Conservation (phyloP, 2,113 vertebrate genomes). For the Psilopsiagon aymara region DNA sequence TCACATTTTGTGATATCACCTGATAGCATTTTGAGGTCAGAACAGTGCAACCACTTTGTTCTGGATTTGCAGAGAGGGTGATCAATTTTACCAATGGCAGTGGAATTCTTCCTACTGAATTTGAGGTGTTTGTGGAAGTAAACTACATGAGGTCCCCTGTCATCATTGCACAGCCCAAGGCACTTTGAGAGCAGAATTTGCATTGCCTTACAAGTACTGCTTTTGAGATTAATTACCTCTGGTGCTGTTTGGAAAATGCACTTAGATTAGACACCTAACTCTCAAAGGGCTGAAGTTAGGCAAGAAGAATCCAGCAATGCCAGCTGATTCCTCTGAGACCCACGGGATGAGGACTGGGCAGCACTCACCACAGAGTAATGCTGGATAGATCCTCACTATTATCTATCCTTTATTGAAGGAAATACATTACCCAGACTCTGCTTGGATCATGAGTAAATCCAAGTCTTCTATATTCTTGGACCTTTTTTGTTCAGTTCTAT, state of each 20-base stretch:
- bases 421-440: not conserved
- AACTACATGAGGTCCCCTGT: not conserved
- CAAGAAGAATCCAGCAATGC: not conserved
- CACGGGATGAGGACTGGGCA: not conserved
- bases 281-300: not conserved
- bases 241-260: not conserved
- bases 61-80: not conserved
- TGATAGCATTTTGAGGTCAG: not conserved
- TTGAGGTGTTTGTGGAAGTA: not conserved
- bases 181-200: not conserved
- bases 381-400: not conserved
- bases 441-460: not conserved
- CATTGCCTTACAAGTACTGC: not conserved
- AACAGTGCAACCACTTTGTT: not conserved
- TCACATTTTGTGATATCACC: not conserved
- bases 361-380: not conserved
- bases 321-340: not conserved
- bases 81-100: not conserved
- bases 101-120: not conserved
- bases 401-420: not conserved
- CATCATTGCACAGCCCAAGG: not conserved
- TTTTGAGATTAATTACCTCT: not conserved
- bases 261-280: not conserved
- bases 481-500: not conserved
- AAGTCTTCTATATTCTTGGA: not conserved